Base-by-base conservation (phyloP, 2,797 vertebrate species). In the Sandelia bainsii region DNA sequence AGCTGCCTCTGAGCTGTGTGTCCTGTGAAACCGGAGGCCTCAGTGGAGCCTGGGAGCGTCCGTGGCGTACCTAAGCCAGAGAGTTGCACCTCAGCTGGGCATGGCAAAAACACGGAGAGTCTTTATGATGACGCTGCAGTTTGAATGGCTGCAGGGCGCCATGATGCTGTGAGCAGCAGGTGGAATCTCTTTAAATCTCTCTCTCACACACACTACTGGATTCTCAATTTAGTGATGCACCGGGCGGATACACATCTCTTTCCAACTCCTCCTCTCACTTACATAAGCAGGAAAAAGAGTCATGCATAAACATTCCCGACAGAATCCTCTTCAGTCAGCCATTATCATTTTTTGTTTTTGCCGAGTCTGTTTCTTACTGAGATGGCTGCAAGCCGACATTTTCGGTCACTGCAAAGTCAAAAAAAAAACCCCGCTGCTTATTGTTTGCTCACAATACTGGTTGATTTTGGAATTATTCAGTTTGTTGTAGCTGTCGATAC, bases 101-200 rank as follows among this genome's bases (percentile, higher is more conserved):
- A n/a, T 0, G 5, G 5, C n/a, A 0, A 50, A 20, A 29, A 20
- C 34, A 3, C 16, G 42, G 34, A 45, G 57, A 45, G 57, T 12
- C 58, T 49, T 25, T 1, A 2, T 50, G n/a, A 42, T 66, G 74
- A 71, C 40, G 34, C 70, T 70, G 79, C 74, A 74, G 54, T 68
- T 69, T 84, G 74, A 84, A 53, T 2, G 59, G 58, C 66, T 61
- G 64, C 72, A 29, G 65, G 75, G 19, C 44, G 48, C 77, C 76
- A 57, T 60, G 74, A 72, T 62, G 66, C 69, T 25, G 40, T 12
- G 73, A 74, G 63, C 48, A 79, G 62, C 82, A 82, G 78, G 80
- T 82, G 74, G 62, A 75, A 66, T 52, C 50, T 56, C 62, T 75
- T 42, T 40, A 57, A 58, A 22, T 27, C 22, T n/a, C 27, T 53